These are phyloP conservation scores for Agrilus planipennis DNA, from an alignment of 1,140 invertebrate species.

Conservation along the genomic window DNA sequence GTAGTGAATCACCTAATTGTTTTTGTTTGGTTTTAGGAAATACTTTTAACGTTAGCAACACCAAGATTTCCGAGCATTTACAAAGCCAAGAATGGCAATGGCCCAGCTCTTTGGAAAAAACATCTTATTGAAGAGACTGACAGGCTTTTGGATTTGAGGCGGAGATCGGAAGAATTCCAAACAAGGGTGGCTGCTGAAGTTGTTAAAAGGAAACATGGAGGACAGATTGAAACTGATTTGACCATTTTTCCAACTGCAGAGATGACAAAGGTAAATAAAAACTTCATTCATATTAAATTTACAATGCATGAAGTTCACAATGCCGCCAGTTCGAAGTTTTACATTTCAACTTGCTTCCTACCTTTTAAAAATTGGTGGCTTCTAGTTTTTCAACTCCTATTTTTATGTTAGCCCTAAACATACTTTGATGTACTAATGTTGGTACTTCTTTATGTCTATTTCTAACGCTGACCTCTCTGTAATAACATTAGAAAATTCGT, in stretches of 20 bases:
- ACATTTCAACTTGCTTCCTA: background rate
- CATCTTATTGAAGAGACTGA: conserved; percentile 28
- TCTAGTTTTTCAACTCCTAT: too few relatives aligned
- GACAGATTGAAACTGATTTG: conserved; percentile 40
- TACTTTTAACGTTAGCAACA: conserved; percentile 27
- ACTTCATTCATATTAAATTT: background rate
- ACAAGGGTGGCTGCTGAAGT: conserved; percentile 38
- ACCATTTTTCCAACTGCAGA: conserved; percentile 41
- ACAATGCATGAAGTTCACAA: background rate
- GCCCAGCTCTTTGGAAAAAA: conserved; percentile 20
- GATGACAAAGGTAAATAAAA: conserved; percentile 31
- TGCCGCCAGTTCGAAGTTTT: background rate
- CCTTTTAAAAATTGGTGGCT: too few relatives aligned
- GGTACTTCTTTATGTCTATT: background rate
- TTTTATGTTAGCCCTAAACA: background rate
- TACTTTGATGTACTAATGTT: background rate
- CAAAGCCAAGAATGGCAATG: conserved; percentile 24
- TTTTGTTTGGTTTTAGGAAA: conserved; percentile 24
- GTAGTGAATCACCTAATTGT: too few relatives aligned
- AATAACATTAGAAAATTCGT: background rate
- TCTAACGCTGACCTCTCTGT: background rate
- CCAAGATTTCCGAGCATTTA: conserved; percentile 28
- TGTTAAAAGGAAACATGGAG: conserved; percentile 37
- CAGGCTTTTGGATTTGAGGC: conserved; percentile 19
- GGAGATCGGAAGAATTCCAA: conserved; percentile 31